Conservation (phyloP, 2,113 vertebrate species). For the Oreocharis arfaki region DNA sequence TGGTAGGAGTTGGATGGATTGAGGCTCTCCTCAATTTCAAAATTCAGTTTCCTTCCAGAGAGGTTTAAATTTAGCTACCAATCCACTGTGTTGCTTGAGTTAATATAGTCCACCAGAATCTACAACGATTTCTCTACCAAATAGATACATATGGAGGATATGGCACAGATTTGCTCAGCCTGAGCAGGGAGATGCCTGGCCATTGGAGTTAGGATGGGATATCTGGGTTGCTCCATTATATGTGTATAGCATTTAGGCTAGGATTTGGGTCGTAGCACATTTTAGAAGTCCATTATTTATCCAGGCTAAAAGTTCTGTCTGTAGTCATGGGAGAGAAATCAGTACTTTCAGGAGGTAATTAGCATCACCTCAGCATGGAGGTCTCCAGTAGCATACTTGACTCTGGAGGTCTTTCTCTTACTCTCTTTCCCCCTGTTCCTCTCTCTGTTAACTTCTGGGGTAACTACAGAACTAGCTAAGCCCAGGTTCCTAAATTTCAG, state of each 20-base stretch:
- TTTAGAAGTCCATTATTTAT: background rate
- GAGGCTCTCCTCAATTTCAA: background rate
- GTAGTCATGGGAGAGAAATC: background rate
- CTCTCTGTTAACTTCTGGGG: background rate
- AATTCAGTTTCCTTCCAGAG: background rate
- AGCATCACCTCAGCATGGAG: background rate
- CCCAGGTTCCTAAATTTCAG: background rate
- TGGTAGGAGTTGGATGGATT: background rate
- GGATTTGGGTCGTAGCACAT: fast-evolving
- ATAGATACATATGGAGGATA: background rate
- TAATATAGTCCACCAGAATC: background rate
- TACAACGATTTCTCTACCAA: background rate
- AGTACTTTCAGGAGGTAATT: background rate
- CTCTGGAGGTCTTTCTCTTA: background rate
- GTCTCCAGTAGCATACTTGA: background rate
- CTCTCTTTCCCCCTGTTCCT: fast-evolving
- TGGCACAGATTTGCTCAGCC: background rate
- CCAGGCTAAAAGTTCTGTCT: background rate
- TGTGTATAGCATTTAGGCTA: background rate
- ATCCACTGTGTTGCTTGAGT: background rate
- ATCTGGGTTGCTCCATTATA: background rate
- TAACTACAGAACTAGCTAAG: background rate
- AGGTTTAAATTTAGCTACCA: background rate
- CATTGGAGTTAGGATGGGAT: background rate
- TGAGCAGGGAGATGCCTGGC: background rate